Percentiles rank a stretch among this genome's conserved stretches.
phyloP scores from a whole-genome alignment of 2,113 vertebrate species.

The Sciurus niger region DNA sequence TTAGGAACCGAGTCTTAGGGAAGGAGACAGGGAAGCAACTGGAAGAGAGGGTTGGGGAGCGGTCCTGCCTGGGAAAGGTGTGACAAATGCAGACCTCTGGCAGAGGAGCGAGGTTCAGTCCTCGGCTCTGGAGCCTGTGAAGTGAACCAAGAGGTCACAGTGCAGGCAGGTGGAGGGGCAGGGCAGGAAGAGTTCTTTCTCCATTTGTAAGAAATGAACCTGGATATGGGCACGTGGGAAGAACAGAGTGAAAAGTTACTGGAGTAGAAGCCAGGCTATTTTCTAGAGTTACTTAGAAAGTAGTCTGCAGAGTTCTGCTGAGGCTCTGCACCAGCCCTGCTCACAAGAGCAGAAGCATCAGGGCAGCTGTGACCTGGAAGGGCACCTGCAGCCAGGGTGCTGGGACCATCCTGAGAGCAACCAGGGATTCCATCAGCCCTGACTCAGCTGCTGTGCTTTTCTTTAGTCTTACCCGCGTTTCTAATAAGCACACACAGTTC shows the following conservation, averaged over 20 bases:
- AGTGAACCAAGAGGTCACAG: background rate
- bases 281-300: background rate
- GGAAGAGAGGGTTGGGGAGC: background rate
- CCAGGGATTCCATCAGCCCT: background rate
- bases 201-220: background rate
- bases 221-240: background rate
- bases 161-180: background rate
- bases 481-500: background rate
- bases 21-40: background rate
- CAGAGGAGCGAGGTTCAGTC: background rate
- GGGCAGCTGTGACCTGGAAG: background rate
- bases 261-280: background rate
- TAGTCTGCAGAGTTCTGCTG: background rate
- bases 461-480: background rate
- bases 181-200: no score
- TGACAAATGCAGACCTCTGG: background rate
- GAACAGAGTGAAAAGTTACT: background rate
- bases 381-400: background rate
- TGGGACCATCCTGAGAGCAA: fast-evolving
- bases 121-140: background rate
- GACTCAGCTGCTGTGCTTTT: background rate
- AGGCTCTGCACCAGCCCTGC: background rate
- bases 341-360: background rate
- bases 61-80: background rate
- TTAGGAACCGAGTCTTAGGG: background rate